Conservation (phyloP, 2,888 invertebrate species). For the Ametastegia equiseti region DNA sequence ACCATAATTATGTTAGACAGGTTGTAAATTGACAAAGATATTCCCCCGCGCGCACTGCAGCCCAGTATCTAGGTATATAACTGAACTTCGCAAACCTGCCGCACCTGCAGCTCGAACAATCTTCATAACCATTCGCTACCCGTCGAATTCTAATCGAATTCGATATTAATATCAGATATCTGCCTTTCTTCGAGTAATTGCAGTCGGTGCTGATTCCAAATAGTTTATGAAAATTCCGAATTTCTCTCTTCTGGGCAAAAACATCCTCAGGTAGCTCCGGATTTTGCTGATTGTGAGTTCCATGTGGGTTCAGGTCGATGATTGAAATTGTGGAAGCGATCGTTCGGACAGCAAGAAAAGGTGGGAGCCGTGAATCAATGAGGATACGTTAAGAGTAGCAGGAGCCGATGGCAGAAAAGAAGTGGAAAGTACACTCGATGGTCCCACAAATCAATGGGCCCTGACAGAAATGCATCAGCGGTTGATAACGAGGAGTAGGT, state of each 20-base stretch:
- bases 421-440: constrained; percentile 19
- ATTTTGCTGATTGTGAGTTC: neutral
- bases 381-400: constrained; percentile 39
- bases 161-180: neutral
- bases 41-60: too few species aligned
- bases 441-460: constrained; percentile 42
- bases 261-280: too few species aligned
- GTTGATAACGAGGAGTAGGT: constrained; percentile 32
- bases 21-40: constrained; percentile 28
- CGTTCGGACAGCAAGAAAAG: neutral
- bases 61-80: neutral
- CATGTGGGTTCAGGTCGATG: constrained; percentile 8
- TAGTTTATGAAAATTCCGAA: neutral
- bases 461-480: constrained; percentile 30
- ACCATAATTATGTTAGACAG: constrained; percentile 2
- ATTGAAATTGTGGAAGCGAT: neutral
- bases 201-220: neutral
- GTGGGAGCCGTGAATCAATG: constrained; percentile 46
- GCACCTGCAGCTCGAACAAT: neutral
- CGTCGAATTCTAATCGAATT: neutral
- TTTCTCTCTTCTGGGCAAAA: too few species aligned
- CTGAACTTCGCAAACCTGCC: neutral
- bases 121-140: neutral
- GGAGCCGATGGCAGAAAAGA: constrained; percentile 26
- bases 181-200: neutral